Evolutionary conservation across 2,888 invertebrate genomes (phyloP).

Genomic region (Halictus ligatus): DNA sequence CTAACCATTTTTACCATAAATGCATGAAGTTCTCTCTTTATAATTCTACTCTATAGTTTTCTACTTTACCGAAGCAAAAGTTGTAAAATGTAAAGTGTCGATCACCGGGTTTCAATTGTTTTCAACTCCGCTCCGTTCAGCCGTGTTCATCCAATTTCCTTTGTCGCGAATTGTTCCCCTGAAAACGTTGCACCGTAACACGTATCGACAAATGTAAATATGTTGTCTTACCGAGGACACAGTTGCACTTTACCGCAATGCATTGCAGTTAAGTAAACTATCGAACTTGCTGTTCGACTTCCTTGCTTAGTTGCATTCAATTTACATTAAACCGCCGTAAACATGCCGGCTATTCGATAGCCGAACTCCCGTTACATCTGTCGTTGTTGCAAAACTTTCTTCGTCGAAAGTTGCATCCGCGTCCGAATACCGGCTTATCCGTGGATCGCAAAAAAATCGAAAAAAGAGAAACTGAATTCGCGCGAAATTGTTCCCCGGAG

Average conservation of each 20-base stretch:
- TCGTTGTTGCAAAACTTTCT: constrained; percentile 51
- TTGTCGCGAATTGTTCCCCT: neutral
- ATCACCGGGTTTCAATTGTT: neutral
- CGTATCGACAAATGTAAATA: constrained; percentile 39
- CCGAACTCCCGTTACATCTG: constrained; percentile 48
- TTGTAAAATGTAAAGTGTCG: neutral
- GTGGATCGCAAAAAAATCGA: constrained; percentile 44
- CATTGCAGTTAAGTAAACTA: constrained; percentile 40
- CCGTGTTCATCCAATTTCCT: neutral
- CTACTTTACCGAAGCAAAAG: neutral
- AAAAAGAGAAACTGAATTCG: constrained; percentile 21
- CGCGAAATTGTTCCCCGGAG: constrained; percentile 11
- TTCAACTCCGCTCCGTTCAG: neutral
- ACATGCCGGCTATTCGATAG: constrained; percentile 44
- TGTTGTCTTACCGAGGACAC: constrained; percentile 23
- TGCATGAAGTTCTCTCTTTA: no score
- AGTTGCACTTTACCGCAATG: constrained; percentile 35
- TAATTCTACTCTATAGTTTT: no score
- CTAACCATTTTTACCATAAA: no score
- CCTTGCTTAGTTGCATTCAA: constrained; percentile 33
- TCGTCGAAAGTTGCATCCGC: constrained; percentile 37
- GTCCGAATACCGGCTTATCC: constrained; percentile 51
- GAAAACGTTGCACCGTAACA: neutral
- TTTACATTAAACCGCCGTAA: constrained; percentile 56
- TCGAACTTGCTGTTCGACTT: constrained; percentile 36